phyloP scores from a whole-genome alignment of 2,888 invertebrate species.

The Pinctada fucata region DNA sequence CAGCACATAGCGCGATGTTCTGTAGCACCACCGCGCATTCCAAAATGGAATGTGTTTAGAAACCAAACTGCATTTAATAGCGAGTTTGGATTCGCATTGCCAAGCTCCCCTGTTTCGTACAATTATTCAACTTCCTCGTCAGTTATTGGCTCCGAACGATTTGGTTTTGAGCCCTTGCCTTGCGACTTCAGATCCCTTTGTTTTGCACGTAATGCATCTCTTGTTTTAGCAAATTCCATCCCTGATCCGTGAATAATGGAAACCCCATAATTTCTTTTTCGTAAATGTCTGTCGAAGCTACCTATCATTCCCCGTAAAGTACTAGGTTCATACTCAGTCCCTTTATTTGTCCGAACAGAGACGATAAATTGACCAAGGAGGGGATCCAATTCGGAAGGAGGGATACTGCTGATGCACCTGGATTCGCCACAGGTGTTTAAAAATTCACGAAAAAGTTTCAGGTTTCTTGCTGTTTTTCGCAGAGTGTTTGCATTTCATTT shows the following conservation, averaged over 20 bases:
- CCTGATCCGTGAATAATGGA: background rate
- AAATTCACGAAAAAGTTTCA: constrained; percentile 9
- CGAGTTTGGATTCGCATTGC: constrained; percentile 10
- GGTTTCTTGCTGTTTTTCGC: constrained; percentile 5
- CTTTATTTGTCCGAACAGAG: constrained; percentile 2
- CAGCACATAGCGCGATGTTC: constrained; percentile 23
- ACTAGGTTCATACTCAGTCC: constrained; percentile 10
- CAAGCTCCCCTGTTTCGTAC: constrained; percentile 15
- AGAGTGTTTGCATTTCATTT: constrained; percentile 3
- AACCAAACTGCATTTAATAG: constrained; percentile 24
- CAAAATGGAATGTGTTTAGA: constrained; percentile 28
- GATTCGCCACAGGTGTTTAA: background rate
- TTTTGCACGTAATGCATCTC: constrained; percentile 2
- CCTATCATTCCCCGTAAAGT: constrained; percentile 4
- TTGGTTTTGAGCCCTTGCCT: constrained; percentile 17
- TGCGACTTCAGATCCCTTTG: constrained; percentile 14
- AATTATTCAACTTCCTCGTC: background rate
- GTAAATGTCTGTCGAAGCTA: constrained; percentile 13
- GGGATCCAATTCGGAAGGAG: constrained; percentile 2
- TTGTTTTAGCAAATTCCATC: constrained; percentile 1
- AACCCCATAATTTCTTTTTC: background rate
- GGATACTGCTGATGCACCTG: background rate
- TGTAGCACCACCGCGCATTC: constrained; percentile 17
- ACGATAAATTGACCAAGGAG: constrained; percentile 5
- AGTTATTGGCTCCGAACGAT: background rate